These are phyloP conservation scores for Diglossa cyanea DNA, from an alignment of 2,797 vertebrate species.

Conservation along the genomic window DNA sequence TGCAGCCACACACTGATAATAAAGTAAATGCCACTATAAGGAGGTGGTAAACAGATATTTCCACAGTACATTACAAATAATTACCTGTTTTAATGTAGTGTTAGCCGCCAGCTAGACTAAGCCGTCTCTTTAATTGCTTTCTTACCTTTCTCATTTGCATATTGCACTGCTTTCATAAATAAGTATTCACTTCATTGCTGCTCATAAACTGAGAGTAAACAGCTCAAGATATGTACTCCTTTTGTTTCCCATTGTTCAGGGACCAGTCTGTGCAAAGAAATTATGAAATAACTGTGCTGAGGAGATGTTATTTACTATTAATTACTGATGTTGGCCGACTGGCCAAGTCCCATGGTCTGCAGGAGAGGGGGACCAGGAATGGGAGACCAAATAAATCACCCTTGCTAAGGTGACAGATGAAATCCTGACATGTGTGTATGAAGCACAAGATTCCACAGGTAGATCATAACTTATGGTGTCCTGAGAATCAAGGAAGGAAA, in stretches of 20 bases:
- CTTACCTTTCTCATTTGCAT: neutral
- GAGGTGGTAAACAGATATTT: neutral
- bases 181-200: neutral
- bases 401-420: neutral
- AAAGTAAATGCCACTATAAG: neutral
- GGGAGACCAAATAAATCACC: neutral
- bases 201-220: neutral
- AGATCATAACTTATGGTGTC: neutral
- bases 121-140: neutral
- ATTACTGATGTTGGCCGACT: neutral
- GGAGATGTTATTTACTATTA: neutral
- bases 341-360: neutral
- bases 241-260: neutral
- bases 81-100: neutral
- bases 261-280: neutral
- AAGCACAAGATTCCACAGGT: neutral
- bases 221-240: neutral
- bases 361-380: accelerated
- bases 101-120: neutral
- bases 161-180: neutral
- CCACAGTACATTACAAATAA: neutral
- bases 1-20: neutral
- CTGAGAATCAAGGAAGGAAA: neutral
- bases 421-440: neutral
- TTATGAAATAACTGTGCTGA: neutral